Conservation (phyloP, 2,797 vertebrate species). For the Iguana delicatissima region DNA sequence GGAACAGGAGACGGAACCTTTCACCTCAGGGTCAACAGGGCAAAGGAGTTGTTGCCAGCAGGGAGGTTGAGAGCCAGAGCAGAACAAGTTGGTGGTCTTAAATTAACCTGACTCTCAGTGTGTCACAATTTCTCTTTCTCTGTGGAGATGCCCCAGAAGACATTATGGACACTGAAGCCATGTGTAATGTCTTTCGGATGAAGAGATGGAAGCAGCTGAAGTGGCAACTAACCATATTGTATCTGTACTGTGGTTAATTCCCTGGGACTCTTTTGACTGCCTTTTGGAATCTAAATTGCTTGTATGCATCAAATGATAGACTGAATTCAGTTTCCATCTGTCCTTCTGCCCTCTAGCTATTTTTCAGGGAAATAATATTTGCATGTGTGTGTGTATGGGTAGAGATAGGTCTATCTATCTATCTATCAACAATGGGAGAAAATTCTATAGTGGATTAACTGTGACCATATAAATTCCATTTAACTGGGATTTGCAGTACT, state of each 20-base stretch:
- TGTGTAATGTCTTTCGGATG: background rate
- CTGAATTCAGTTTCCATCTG: background rate
- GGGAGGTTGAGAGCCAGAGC: background rate
- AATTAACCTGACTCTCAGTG: slow-evolving; percentile 29
- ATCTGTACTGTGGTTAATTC: background rate
- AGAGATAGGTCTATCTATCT: no score
- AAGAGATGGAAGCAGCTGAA: background rate
- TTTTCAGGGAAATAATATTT: background rate
- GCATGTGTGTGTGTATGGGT: background rate
- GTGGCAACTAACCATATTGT: background rate
- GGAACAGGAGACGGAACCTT: slow-evolving; percentile 41
- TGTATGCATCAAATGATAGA: background rate
- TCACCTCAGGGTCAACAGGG: slow-evolving; percentile 47
- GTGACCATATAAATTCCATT: background rate
- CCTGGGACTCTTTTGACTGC: background rate
- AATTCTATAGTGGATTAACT: background rate
- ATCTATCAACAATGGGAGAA: background rate
- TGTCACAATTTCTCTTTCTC: background rate
- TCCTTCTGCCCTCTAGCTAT: background rate
- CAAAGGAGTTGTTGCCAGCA: slow-evolving; percentile 26
- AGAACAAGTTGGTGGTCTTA: slow-evolving; percentile 43
- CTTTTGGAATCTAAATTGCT: slow-evolving; percentile 1
- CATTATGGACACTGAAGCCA: background rate
- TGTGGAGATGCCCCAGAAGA: slow-evolving; percentile 14
- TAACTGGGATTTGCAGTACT: background rate